A percentile compares a stretch with the other conserved stretches of the same genome.
These are phyloP conservation scores for Hirtodrosophila histrioides DNA, from an alignment of 2,888 invertebrate genomes.

Conservation along the genomic window DNA sequence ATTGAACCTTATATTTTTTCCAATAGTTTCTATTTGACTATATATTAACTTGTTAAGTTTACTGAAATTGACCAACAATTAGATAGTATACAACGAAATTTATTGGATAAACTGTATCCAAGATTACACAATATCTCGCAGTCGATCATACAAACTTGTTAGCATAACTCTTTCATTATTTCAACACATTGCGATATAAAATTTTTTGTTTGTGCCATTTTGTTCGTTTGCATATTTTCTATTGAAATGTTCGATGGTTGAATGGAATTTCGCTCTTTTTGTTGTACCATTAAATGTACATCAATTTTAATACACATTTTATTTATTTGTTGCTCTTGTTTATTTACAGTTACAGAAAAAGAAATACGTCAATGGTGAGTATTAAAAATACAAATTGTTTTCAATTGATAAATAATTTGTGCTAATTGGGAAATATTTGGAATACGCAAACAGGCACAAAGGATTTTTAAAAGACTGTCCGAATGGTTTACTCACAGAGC, in stretches of 20 bases:
- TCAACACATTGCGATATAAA: no score
- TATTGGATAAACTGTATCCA: no score
- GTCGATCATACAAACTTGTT: no score
- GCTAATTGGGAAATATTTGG: slow-evolving; percentile 16
- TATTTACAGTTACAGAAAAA: slow-evolving; percentile 81
- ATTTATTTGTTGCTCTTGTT: neutral
- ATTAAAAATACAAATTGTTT: neutral
- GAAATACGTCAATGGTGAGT: slow-evolving; percentile 83
- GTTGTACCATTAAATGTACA: slow-evolving; percentile 13
- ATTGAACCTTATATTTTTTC: no score
- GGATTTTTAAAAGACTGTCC: slow-evolving; percentile 98
- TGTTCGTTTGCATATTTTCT: no score
- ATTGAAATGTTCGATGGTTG: neutral
- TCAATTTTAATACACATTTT: slow-evolving; percentile 19
- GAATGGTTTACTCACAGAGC: slow-evolving; percentile 96
- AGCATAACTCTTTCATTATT: no score
- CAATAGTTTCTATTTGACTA: no score
- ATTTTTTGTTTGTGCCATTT: no score
- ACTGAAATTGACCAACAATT: no score
- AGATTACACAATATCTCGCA: no score
- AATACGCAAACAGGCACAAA: slow-evolving; percentile 90
- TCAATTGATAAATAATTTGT: slow-evolving; percentile 1
- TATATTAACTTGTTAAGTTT: no score
- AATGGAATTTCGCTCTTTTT: slow-evolving; percentile 1
- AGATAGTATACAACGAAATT: no score